Percentiles rank a stretch among this genome's conserved stretches.
phyloP scores from a whole-genome alignment of 2,888 invertebrate genomes.

The Patella ulyssiponensis region DNA sequence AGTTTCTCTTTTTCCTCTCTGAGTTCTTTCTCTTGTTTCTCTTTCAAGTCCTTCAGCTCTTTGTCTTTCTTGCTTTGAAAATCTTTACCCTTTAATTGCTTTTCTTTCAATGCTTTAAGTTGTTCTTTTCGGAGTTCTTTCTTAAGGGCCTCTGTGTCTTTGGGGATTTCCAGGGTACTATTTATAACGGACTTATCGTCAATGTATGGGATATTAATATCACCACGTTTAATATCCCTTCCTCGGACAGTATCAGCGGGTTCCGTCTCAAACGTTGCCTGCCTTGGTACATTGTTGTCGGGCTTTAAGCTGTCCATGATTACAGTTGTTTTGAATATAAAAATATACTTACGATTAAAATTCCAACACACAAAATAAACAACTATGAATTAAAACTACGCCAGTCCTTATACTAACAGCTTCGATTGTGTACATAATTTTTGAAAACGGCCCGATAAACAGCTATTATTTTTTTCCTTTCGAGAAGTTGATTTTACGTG shows the following conservation, averaged over 20 bases:
- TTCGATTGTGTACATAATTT: too few species aligned
- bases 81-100: neutral
- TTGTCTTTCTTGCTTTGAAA: constrained; percentile 1
- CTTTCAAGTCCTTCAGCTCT: neutral
- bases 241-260: constrained; percentile 27
- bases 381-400: too few species aligned
- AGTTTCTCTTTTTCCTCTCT: neutral
- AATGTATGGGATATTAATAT: constrained; percentile 35
- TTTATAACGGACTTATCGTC: constrained; percentile 4
- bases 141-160: constrained; percentile 21
- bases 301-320: neutral
- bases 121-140: constrained; percentile 22
- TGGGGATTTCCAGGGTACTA: neutral
- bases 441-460: too few species aligned
- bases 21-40: neutral
- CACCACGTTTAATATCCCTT: constrained; percentile 31
- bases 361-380: too few species aligned
- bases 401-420: too few species aligned
- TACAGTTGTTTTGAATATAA: too few species aligned
- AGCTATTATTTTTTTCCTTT: too few species aligned
- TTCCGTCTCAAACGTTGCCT: constrained; percentile 51
- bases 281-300: constrained; percentile 25
- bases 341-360: too few species aligned
- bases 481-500: too few species aligned
- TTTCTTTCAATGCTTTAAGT: constrained; percentile 21